These are phyloP conservation scores for Piaya cayana DNA, from an alignment of 2,113 vertebrate species.

Conservation along the genomic window DNA sequence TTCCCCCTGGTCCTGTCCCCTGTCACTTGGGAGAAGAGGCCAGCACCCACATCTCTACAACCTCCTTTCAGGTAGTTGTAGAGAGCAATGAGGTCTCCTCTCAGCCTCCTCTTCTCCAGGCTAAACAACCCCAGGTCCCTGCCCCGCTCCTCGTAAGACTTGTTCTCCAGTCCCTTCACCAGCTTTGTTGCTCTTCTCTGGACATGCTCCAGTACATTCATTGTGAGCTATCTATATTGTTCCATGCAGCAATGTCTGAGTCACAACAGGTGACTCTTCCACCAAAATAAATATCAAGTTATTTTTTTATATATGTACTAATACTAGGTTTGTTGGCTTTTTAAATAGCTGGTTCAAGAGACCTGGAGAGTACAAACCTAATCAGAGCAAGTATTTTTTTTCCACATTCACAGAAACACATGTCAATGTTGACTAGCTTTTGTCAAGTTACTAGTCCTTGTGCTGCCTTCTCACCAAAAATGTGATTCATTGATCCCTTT, in stretches of 20 bases:
- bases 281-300: neutral
- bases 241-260: neutral
- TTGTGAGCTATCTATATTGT: neutral
- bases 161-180: too few relatives aligned
- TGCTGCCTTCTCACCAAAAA: neutral
- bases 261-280: neutral
- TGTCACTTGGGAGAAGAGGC: too few relatives aligned
- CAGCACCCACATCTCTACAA: too few relatives aligned
- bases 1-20: too few relatives aligned
- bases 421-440: fast-evolving
- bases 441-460: neutral
- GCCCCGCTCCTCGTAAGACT: too few relatives aligned
- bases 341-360: neutral
- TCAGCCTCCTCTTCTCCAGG: too few relatives aligned
- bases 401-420: fast-evolving
- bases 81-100: too few relatives aligned
- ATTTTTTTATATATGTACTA: neutral
- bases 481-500: neutral
- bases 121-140: too few relatives aligned
- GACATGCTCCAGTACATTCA: too few relatives aligned
- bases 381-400: neutral
- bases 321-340: neutral
- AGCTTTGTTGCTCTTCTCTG: too few relatives aligned
- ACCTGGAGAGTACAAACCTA: neutral
- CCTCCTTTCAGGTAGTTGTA: too few relatives aligned